These are phyloP conservation scores for Acipenser transmontanus DNA, from an alignment of 2,797 vertebrate species.

Conservation along the genomic window DNA sequence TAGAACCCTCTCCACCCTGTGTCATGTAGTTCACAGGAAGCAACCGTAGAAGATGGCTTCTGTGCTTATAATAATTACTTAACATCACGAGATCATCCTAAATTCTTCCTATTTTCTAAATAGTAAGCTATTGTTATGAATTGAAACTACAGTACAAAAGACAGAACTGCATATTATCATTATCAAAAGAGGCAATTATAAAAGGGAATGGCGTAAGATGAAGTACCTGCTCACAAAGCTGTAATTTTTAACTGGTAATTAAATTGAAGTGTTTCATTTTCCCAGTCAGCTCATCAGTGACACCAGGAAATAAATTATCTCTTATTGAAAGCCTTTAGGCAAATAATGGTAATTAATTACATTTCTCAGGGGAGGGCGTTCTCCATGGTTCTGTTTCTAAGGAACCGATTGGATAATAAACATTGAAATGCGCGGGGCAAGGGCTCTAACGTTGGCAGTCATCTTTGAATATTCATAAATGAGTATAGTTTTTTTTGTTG, in stretches of 20 bases:
- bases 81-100: constrained; percentile 31
- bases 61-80: constrained; percentile 7
- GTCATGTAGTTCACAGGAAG: too few species aligned
- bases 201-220: constrained; percentile 41
- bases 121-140: constrained; percentile 38
- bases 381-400: constrained; percentile 37
- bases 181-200: constrained; percentile 53
- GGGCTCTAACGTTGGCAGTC: neutral
- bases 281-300: constrained; percentile 58
- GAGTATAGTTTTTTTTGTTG: too few species aligned
- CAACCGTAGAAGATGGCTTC: neutral
- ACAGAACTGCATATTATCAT: constrained; percentile 45
- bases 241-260: constrained; percentile 60
- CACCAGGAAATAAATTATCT: constrained; percentile 56
- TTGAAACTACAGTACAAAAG: constrained; percentile 43
- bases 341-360: constrained; percentile 60
- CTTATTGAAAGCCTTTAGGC: constrained; percentile 42
- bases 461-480: too few species aligned
- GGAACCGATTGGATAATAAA: constrained; percentile 38
- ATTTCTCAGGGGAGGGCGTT: constrained; percentile 37
- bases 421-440: constrained; percentile 12
- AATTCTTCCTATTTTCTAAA: constrained; percentile 38
- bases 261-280: constrained; percentile 67
- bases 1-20: too few species aligned
- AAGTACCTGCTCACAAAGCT: constrained; percentile 51